These are phyloP conservation scores for Gnathonemus longibarbis DNA, from an alignment of 2,113 vertebrate species.

Conservation along the genomic window DNA sequence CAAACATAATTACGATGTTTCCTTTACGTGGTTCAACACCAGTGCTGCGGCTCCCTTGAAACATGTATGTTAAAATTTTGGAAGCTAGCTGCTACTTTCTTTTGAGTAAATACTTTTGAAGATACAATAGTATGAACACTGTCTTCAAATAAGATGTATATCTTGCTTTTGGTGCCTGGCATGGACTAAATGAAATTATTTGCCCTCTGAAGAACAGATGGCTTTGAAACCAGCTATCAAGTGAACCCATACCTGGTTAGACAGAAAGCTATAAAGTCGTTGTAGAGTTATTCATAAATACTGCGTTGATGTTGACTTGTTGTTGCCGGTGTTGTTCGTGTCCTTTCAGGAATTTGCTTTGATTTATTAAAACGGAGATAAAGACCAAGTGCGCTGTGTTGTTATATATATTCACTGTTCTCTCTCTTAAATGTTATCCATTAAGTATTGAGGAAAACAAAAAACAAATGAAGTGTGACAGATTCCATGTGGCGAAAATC, in stretches of 20 bases:
- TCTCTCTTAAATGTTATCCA: neutral
- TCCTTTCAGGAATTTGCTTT: neutral
- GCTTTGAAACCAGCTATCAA: neutral
- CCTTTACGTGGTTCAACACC: neutral
- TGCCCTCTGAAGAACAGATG: neutral
- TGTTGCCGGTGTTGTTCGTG: neutral
- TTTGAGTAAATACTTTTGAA: neutral
- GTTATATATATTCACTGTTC: neutral
- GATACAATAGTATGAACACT: neutral
- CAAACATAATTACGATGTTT: constrained; percentile 47
- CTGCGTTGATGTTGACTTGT: neutral
- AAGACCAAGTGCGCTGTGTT: neutral
- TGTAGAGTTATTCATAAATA: neutral
- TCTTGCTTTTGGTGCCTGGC: neutral
- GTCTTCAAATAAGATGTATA: neutral
- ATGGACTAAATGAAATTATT: neutral
- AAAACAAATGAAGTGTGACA: neutral
- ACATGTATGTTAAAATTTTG: neutral
- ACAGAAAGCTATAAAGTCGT: neutral
- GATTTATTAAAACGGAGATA: neutral
- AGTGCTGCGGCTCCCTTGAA: neutral
- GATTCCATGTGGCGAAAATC: neutral
- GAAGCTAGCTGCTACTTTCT: neutral
- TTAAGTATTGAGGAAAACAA: neutral
- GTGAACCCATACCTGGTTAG: neutral